Evolutionary conservation across 2,888 invertebrate species (phyloP).

Genomic region (Lepidocyrtoides sp.): DNA sequence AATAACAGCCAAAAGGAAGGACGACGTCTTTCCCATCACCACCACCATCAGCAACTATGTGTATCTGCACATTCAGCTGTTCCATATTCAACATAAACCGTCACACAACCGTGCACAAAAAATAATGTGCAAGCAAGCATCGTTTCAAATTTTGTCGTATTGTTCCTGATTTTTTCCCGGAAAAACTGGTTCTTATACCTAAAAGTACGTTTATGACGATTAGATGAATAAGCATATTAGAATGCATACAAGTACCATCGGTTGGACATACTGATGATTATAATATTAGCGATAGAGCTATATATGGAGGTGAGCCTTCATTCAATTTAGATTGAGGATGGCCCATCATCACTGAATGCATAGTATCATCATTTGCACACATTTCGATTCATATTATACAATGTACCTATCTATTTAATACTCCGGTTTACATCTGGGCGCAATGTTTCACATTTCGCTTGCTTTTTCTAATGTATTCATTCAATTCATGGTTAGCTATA

Average conservation of each 20-base stretch:
- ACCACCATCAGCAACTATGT: not conserved
- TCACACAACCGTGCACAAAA: constrained; percentile 37
- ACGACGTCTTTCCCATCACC: constrained; percentile 53
- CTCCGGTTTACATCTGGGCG: constrained; percentile 19
- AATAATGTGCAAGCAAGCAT: not conserved
- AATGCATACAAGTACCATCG: constrained; percentile 6
- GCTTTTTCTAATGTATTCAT: constrained; percentile 1
- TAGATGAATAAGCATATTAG: constrained; percentile 46
- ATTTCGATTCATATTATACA: not conserved
- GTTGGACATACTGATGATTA: too few relatives aligned
- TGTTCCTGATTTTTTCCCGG: constrained; percentile 74
- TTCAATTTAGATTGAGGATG: constrained; percentile 73
- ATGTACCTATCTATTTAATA: constrained; percentile 2
- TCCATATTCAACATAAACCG: constrained; percentile 30
- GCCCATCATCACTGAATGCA: constrained; percentile 43
- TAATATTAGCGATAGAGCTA: constrained; percentile 24
- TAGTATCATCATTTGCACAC: constrained; percentile 34
- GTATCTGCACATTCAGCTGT: constrained; percentile 54
- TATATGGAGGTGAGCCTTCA: constrained; percentile 57
- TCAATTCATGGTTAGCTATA: constrained; percentile 21
- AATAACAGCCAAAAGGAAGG: constrained; percentile 26
- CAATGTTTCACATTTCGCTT: not conserved
- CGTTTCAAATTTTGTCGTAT: constrained; percentile 56
- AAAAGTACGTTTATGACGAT: constrained; percentile 58
- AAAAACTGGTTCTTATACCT: constrained; percentile 79